Evolutionary conservation across 2,888 invertebrate species (phyloP).

Genomic region (Brachynemurus nebulosus): DNA sequence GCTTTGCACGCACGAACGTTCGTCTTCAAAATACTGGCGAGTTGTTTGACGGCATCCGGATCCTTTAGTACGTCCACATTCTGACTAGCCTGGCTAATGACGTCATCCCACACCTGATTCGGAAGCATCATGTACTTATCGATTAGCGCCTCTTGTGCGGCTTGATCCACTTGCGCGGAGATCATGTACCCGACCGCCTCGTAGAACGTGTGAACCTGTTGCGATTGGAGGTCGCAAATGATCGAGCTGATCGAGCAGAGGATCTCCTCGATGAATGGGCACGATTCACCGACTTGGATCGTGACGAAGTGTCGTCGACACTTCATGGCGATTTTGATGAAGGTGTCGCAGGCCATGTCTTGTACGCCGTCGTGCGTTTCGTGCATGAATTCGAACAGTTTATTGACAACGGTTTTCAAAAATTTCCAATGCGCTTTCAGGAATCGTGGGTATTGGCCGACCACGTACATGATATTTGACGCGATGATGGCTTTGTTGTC

Average conservation of each 20-base stretch:
- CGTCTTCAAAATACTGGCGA: conserved; percentile 95
- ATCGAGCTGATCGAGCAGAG: conserved; percentile 90
- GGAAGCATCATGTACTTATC: conserved; percentile 96
- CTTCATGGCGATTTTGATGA: conserved; percentile 98
- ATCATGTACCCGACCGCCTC: conserved; percentile 99
- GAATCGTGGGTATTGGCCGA: conserved; percentile 98
- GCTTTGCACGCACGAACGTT: conserved; percentile 99
- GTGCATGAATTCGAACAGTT: conserved; percentile 99
- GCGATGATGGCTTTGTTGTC: conserved; percentile 99
- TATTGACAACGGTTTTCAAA: conserved; percentile 98
- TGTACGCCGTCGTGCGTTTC: conserved; percentile 99
- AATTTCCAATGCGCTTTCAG: conserved; percentile 99
- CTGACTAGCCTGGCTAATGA: conserved; percentile 91
- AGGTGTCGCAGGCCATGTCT: conserved; percentile 99
- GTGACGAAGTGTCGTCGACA: conserved; percentile 97
- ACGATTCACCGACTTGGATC: conserved; percentile 87
- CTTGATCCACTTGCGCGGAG: conserved; percentile 82
- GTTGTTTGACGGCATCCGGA: conserved; percentile 90
- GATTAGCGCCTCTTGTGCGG: conserved; percentile 85
- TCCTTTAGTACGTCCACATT: conserved; percentile 95
- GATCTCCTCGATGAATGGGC: conserved; percentile 98
- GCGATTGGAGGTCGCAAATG: conserved; percentile 96
- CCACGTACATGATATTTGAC: conserved; percentile 99
- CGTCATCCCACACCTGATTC: conserved; percentile 95
- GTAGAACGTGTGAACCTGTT: conserved; percentile 98